A percentile compares a stretch with the other conserved stretches of the same genome.
Conservation (phyloP, 2,888 invertebrate species). For the Metellina segmentata region DNA sequence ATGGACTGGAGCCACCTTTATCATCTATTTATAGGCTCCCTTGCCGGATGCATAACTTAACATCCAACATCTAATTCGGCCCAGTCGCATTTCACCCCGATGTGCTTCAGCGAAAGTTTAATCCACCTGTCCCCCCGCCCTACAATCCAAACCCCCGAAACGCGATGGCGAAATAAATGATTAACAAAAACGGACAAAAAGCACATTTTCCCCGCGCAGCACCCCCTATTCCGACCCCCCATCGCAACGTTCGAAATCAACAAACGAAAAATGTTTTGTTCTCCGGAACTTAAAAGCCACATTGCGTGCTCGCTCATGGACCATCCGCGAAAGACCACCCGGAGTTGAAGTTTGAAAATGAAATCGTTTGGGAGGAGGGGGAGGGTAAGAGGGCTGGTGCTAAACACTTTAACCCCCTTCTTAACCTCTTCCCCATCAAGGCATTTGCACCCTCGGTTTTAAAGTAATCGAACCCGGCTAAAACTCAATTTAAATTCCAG, state of each 20-base stretch:
- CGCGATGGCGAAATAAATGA: not conserved
- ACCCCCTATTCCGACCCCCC: not conserved
- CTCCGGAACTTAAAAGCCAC: constrained; percentile 58
- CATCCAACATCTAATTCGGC: too few relatives aligned
- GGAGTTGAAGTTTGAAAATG: constrained; percentile 48
- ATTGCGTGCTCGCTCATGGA: constrained; percentile 49
- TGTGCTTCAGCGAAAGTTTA: not conserved
- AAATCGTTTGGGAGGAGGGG: constrained; percentile 46
- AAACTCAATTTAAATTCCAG: constrained; percentile 76
- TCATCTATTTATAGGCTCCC: too few relatives aligned
- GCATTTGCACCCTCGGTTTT: constrained; percentile 63
- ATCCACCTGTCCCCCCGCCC: not conserved
- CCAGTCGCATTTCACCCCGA: too few relatives aligned
- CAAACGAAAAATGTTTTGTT: constrained; percentile 41
- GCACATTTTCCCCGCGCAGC: not conserved
- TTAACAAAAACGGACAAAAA: not conserved
- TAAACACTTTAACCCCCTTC: constrained; percentile 71
- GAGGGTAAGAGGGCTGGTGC: constrained; percentile 19
- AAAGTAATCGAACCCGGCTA: constrained; percentile 73
- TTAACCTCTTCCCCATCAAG: constrained; percentile 51
- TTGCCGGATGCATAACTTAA: too few relatives aligned
- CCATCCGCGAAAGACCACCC: not conserved
- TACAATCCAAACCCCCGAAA: not conserved
- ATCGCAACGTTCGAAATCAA: constrained; percentile 37
- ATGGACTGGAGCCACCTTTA: too few relatives aligned